Evolutionary conservation across 1,140 invertebrate genomes (phyloP), one percentile per base, ranked within the genome.

Genomic region (Planococcus citri): DNA sequence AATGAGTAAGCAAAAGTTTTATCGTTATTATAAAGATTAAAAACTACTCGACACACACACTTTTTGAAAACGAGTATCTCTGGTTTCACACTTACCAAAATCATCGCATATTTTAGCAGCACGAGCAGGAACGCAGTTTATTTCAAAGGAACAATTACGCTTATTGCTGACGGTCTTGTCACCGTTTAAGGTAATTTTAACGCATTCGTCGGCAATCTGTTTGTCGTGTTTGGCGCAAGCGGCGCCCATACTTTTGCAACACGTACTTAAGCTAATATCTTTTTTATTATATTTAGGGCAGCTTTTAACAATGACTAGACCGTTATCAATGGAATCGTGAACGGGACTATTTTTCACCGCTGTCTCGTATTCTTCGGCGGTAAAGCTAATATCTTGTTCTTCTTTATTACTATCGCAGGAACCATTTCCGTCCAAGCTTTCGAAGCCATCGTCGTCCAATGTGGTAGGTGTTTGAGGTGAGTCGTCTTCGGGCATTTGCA

Each of bases 401-500:
- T 73, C 72, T 69, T 80, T 80, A 71, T 82, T 82, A 75, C 84
- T 84, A 68, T 87, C 86, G 77, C 89, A 87, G 0, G 88, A 90
- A 72, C 86, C 87, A 76, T 90, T 89, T 17, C 88, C 87, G 76
- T 89, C 90, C n/a, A 92, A 80, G 76, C 89, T 91, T 79, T 91
- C 90, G 77, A 92, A 91, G 17, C 89, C 89, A 78, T 92, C 89
- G 75, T 92, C 90, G 60, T 90, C 89, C 70, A 78, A 25, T 12
- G 29, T n/a, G 20, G 8, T 64, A 9, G 60, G 21, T 6, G 60
- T 69, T 24, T 69, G 64, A 3, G 33, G 33, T 68, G 8, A 24
- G 20, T 51, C 64, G 1, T 68, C 57, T 61, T 57, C 58, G 21
- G 72, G 72, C 0, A 73, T 70, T 24, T 73, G 60, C 72, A 73